Percentiles rank a stretch among this genome's conserved stretches.
Evolutionary conservation across 2,888 invertebrate genomes (phyloP).

Genomic region (Drosophila pseudotakahashii): DNA sequence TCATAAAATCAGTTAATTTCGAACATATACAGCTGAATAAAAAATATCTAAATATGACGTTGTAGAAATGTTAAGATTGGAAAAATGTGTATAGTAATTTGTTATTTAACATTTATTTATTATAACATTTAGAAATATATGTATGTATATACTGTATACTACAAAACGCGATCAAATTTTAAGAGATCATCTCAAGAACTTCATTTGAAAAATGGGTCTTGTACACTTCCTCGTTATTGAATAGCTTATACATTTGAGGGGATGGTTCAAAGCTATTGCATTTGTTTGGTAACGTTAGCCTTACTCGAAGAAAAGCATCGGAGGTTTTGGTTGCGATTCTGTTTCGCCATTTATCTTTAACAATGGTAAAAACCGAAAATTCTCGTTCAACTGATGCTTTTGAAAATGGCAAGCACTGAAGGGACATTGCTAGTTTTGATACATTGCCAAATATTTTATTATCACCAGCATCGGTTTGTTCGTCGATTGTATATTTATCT

Average conservation of each 20-base stretch:
- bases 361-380: background rate
- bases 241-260: background rate
- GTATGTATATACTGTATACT: background rate
- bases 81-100: background rate
- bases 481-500: background rate
- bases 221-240: slow-evolving; percentile 1
- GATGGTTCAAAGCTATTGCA: background rate
- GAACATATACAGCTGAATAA: background rate
- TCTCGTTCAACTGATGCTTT: background rate
- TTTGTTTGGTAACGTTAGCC: background rate
- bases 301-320: background rate
- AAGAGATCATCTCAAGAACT: background rate
- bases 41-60: too few species aligned
- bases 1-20: too few species aligned
- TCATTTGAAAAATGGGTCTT: background rate
- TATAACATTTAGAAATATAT: background rate
- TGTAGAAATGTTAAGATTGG: too few species aligned
- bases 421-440: background rate
- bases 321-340: too few species aligned
- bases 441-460: background rate
- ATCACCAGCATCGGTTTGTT: background rate
- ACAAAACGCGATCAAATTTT: background rate
- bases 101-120: background rate
- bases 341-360: background rate
- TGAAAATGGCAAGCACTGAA: slow-evolving; percentile 1